Evolutionary conservation across 2,888 invertebrate species (phyloP).

Genomic region (Hypselothyrea guttata): DNA sequence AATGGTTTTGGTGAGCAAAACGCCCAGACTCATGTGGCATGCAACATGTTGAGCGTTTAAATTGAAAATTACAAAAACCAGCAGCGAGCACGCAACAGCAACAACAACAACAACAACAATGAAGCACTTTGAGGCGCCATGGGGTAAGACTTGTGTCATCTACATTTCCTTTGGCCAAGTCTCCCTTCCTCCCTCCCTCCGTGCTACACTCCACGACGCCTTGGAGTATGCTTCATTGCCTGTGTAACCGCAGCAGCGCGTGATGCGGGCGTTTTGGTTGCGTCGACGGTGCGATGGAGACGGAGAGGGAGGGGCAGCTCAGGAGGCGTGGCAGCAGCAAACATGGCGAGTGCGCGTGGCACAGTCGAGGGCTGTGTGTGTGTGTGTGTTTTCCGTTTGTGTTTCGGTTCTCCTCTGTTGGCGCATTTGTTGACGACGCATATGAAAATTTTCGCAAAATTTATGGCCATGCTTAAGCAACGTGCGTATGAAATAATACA

Average conservation of each 20-base stretch:
- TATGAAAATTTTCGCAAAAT: constrained; percentile 70
- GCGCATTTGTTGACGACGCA: constrained; percentile 62
- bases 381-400: constrained; percentile 35
- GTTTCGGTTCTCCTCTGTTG: constrained; percentile 18
- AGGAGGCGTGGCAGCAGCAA: neutral
- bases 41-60: constrained; percentile 72
- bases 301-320: neutral
- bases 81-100: constrained; percentile 45
- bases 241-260: constrained; percentile 49
- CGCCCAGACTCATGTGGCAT: constrained; percentile 50
- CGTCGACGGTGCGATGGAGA: neutral
- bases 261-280: constrained; percentile 24
- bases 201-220: neutral
- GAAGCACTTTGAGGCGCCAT: too few species aligned
- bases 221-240: constrained; percentile 46
- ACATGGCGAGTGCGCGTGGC: constrained; percentile 12
- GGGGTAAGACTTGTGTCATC: constrained; percentile 38
- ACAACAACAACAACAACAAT: constrained; percentile 1
- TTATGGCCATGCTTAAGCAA: constrained; percentile 73
- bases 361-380: constrained; percentile 30
- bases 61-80: constrained; percentile 70
- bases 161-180: constrained; percentile 32
- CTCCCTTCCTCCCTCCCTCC: neutral
- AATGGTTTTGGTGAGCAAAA: constrained; percentile 50
- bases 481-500: constrained; percentile 74